Conservation (phyloP, 2,797 vertebrate genomes). For the Fistularia tabacaria region DNA sequence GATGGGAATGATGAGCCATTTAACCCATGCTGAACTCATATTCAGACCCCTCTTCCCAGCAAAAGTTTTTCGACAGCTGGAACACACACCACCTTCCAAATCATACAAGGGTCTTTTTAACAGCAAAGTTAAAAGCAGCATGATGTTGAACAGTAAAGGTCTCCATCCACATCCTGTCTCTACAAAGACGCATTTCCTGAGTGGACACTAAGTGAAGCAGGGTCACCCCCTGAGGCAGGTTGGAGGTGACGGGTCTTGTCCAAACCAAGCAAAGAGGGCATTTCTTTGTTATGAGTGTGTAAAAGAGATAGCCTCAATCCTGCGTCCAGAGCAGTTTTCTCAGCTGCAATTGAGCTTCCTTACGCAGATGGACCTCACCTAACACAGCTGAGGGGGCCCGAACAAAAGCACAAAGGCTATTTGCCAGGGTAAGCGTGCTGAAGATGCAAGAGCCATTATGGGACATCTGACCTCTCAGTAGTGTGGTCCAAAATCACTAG, state of each 20-base stretch:
- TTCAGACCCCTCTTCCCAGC: too few relatives aligned
- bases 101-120: too few relatives aligned
- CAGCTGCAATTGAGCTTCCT: constrained; percentile 57
- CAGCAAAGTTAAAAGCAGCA: background rate
- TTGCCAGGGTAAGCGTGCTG: constrained; percentile 53
- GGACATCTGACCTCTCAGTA: constrained; percentile 37
- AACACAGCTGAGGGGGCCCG: constrained; percentile 53
- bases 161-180: constrained; percentile 5
- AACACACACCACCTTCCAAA: too few relatives aligned
- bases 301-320: constrained; percentile 33
- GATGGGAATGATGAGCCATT: too few relatives aligned
- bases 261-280: constrained; percentile 34
- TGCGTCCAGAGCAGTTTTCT: constrained; percentile 17
- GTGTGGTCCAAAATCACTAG: too few relatives aligned
- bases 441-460: constrained; percentile 29
- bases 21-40: too few relatives aligned
- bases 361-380: constrained; percentile 46
- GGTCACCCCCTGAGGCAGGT: constrained; percentile 31
- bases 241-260: constrained; percentile 31
- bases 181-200: constrained; percentile 15
- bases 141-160: constrained; percentile 3
- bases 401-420: constrained; percentile 60
- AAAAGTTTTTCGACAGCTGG: too few relatives aligned
- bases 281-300: constrained; percentile 28
- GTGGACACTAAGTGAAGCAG: constrained; percentile 1